A percentile compares a stretch with the other conserved stretches of the same genome.
Conservation (phyloP, 2,113 vertebrate species). For the Brevimyrus niger region DNA sequence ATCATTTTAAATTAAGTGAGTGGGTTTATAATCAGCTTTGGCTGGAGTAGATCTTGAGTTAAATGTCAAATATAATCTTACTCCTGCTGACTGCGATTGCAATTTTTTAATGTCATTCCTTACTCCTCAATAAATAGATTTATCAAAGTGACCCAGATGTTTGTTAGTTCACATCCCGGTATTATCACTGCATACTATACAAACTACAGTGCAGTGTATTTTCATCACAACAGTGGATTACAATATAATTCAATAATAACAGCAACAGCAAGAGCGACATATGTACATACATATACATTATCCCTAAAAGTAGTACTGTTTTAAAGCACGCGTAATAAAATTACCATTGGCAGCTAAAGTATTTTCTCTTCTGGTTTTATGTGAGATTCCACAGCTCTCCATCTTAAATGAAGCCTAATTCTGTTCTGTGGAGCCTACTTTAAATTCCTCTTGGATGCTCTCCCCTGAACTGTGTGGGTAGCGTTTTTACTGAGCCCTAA, state of each 20-base stretch:
- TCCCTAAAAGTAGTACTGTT: background rate
- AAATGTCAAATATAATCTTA: background rate
- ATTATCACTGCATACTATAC: background rate
- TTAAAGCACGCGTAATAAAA: conserved; percentile 1
- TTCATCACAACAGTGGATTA: background rate
- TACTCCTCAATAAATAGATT: background rate
- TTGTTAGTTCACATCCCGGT: background rate
- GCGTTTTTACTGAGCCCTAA: conserved; percentile 8
- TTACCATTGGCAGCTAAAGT: conserved; percentile 10
- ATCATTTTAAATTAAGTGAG: background rate
- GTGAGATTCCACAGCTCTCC: background rate
- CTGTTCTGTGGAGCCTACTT: background rate
- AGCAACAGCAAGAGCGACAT: background rate
- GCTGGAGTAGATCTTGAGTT: background rate
- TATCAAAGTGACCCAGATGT: background rate
- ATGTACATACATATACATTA: background rate
- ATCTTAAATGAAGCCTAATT: background rate
- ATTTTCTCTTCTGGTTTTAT: background rate
- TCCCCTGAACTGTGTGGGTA: conserved; percentile 21
- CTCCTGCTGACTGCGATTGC: background rate
- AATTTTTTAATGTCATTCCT: background rate
- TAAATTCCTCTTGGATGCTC: conserved; percentile 9
- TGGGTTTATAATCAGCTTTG: background rate
- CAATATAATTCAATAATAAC: background rate
- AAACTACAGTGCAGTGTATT: background rate